Evolutionary conservation across 1,140 invertebrate species (phyloP).

Genomic region (Lucilia sericata): DNA sequence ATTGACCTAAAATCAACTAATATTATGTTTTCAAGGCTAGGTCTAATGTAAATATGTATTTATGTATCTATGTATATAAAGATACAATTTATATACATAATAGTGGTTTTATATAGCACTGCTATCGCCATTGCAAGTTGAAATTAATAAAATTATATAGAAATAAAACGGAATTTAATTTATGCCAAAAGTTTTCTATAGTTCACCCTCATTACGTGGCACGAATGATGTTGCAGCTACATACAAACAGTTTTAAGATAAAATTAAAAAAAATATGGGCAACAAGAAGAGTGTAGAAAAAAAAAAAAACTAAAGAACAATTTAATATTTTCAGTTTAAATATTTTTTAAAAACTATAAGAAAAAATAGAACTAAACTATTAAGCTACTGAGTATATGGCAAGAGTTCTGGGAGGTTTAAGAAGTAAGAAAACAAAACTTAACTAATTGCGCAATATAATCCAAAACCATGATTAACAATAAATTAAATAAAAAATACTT

Average conservation of each 20-base stretch:
- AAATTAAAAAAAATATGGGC: background rate
- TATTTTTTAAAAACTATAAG: background rate
- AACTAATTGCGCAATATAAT: constrained; percentile 64
- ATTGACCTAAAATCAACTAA: too few species aligned
- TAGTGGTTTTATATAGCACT: background rate
- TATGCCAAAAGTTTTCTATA: constrained; percentile 41
- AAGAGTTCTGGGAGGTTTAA: background rate
- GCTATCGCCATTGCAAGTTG: constrained; percentile 15
- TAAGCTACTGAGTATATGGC: background rate
- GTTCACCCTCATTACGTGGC: constrained; percentile 43
- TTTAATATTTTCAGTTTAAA: background rate
- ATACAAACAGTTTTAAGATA: background rate
- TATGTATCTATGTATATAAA: too few species aligned
- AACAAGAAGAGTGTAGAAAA: background rate
- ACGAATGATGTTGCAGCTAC: background rate
- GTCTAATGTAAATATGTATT: too few species aligned
- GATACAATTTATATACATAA: background rate
- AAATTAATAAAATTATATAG: constrained; percentile 38
- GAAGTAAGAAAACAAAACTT: constrained; percentile 48
- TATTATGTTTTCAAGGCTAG: too few species aligned
- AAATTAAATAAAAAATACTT: constrained; percentile 26
- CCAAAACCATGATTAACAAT: constrained; percentile 55
- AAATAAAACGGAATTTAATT: constrained; percentile 44
- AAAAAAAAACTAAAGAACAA: background rate
- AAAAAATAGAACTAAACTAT: background rate